A percentile compares a stretch with the other conserved stretches of the same genome.
Conservation (phyloP, 2,888 invertebrate species). For the Nephrotoma appendiculata region DNA sequence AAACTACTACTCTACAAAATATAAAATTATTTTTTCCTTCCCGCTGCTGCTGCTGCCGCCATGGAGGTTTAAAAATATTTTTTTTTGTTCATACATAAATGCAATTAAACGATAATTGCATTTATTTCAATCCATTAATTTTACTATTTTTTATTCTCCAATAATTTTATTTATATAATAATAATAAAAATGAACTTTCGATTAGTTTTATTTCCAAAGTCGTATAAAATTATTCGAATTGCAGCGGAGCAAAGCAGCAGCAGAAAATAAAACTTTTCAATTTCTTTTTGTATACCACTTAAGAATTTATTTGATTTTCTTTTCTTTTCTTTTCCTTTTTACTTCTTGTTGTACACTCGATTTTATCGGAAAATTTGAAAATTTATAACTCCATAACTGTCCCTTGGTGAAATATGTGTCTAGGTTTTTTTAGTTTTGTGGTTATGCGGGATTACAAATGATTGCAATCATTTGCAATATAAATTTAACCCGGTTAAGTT, state of each 20-base stretch:
- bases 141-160: not conserved
- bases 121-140: not conserved
- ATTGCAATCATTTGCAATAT: not conserved
- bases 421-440: not conserved
- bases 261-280: not conserved
- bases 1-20: not conserved
- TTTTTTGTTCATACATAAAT: not conserved
- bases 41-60: not conserved
- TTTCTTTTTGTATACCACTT: not conserved
- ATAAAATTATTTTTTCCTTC: too few species aligned
- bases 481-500: not conserved
- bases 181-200: not conserved
- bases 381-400: not conserved
- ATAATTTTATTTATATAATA: not conserved
- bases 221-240: not conserved
- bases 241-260: not conserved
- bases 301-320: not conserved
- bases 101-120: not conserved
- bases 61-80: not conserved
- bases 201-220: not conserved
- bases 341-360: not conserved
- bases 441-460: not conserved
- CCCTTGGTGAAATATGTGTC: not conserved
- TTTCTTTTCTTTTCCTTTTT: not conserved
- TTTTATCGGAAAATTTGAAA: not conserved